Conservation (phyloP, 2,113 vertebrate genomes). For the Gulo gulo region DNA sequence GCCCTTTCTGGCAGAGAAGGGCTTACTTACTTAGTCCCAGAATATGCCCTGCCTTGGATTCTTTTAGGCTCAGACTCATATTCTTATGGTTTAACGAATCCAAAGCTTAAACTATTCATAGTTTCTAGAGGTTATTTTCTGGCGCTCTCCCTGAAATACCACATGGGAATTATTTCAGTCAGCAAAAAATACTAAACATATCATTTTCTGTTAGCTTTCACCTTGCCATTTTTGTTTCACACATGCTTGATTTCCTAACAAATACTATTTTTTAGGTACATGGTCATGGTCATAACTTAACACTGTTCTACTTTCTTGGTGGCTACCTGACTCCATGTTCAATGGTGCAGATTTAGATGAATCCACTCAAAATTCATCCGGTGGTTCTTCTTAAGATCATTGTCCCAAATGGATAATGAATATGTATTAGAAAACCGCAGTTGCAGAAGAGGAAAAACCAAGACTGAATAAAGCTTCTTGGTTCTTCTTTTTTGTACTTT, state of each 20-base stretch:
- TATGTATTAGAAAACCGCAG: background rate
- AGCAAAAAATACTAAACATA: background rate
- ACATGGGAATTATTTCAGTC: background rate
- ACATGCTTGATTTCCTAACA: background rate
- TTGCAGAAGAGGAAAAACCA: background rate
- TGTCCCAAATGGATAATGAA: background rate
- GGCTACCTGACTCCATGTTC: background rate
- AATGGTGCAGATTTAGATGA: background rate
- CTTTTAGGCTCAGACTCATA: background rate
- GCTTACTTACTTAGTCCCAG: background rate
- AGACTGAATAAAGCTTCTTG: background rate
- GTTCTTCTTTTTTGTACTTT: background rate
- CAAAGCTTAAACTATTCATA: background rate
- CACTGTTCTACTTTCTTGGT: background rate
- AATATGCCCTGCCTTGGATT: background rate
- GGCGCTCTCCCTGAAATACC: background rate
- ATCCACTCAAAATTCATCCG: background rate
- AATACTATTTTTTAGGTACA: background rate
- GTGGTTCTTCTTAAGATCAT: background rate
- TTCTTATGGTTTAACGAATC: background rate
- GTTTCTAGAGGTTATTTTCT: conserved; percentile 11
- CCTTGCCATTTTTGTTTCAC: background rate
- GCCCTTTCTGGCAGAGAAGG: background rate
- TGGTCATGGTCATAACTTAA: background rate
- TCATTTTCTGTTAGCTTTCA: conserved; percentile 14